These are phyloP conservation scores for Lates japonicus DNA, from an alignment of 2,797 vertebrate species.

Conservation along the genomic window DNA sequence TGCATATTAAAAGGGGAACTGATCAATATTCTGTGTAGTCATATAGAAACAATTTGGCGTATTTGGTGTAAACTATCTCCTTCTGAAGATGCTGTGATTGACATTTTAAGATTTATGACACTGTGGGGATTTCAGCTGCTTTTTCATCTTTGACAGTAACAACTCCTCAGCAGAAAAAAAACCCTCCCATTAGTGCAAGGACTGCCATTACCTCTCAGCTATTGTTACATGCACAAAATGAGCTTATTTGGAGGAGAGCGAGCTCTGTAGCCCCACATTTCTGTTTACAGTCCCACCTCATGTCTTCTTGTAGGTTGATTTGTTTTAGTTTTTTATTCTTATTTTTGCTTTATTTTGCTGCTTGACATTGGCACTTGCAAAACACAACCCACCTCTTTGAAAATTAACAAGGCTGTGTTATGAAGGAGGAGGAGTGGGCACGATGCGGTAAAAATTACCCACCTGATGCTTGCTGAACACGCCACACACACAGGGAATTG, in stretches of 20 bases:
- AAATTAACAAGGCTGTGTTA: slow-evolving; percentile 47
- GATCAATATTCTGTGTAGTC: slow-evolving; percentile 29
- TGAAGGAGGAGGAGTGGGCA: slow-evolving; percentile 40
- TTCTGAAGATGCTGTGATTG: slow-evolving; percentile 40
- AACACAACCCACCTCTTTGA: slow-evolving; percentile 20
- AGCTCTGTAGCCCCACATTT: slow-evolving; percentile 4
- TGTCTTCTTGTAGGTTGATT: slow-evolving; percentile 4
- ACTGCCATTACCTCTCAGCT: slow-evolving; percentile 52
- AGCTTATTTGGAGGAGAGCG: slow-evolving; percentile 44
- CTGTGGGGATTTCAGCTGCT: slow-evolving; percentile 44
- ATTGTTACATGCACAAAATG: slow-evolving; percentile 50
- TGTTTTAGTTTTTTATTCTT: not conserved
- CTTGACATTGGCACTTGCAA: slow-evolving; percentile 21
- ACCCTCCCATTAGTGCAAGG: slow-evolving; percentile 54
- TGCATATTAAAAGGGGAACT: not conserved
- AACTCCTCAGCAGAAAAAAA: slow-evolving; percentile 57
- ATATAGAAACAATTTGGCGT: slow-evolving; percentile 19
- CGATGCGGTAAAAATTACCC: slow-evolving; percentile 51
- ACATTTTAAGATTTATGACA: slow-evolving; percentile 53
- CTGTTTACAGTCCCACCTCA: slow-evolving; percentile 5
- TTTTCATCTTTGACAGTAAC: slow-evolving; percentile 72
- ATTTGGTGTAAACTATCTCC: slow-evolving; percentile 36
- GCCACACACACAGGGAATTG: slow-evolving; percentile 23
- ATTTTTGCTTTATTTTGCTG: slow-evolving; percentile 2
- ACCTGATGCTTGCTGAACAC: slow-evolving; percentile 54